Conservation (phyloP, 2,113 vertebrate genomes). For the Tichodroma muraria region DNA sequence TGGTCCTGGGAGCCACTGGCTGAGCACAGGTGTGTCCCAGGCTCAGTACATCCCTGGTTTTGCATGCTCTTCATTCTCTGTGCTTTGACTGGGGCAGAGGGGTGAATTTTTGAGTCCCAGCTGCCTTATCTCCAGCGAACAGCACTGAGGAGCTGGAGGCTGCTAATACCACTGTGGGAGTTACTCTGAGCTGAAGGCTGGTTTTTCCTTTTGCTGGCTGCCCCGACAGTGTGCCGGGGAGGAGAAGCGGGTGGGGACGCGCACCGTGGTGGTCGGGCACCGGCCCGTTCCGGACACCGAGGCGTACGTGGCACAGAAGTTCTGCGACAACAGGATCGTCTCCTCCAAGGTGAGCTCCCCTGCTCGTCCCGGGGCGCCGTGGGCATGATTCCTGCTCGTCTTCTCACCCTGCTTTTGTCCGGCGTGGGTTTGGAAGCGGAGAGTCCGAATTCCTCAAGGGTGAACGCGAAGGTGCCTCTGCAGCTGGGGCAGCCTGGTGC, state of each 20-base stretch:
- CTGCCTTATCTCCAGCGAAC: fast-evolving
- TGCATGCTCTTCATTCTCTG: fast-evolving
- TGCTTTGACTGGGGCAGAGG: not conserved
- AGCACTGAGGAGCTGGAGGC: not conserved
- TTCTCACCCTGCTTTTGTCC: not conserved
- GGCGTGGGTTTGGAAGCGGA: not conserved
- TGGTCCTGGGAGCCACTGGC: not conserved
- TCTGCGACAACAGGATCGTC: conserved; percentile 95
- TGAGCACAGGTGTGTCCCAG: not conserved
- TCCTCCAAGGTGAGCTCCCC: conserved; percentile 89
- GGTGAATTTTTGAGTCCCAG: not conserved
- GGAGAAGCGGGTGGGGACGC: conserved; percentile 87
- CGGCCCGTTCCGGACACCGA: conserved; percentile 73
- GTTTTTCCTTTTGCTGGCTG: not conserved
- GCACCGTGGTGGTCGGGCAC: conserved; percentile 88
- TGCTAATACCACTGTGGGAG: fast-evolving
- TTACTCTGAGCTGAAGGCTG: not conserved
- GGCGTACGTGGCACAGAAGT: conserved; percentile 83
- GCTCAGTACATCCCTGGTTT: fast-evolving
- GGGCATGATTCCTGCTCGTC: fast-evolving
- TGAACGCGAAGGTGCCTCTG: fast-evolving
- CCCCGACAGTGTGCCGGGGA: conserved; percentile 81
- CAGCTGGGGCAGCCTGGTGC: not conserved
- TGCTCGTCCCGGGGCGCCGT: too few species aligned
- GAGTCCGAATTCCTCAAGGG: not conserved